Evolutionary conservation across 2,113 vertebrate species (phyloP).

Genomic region (Protomyctophum bolini): DNA sequence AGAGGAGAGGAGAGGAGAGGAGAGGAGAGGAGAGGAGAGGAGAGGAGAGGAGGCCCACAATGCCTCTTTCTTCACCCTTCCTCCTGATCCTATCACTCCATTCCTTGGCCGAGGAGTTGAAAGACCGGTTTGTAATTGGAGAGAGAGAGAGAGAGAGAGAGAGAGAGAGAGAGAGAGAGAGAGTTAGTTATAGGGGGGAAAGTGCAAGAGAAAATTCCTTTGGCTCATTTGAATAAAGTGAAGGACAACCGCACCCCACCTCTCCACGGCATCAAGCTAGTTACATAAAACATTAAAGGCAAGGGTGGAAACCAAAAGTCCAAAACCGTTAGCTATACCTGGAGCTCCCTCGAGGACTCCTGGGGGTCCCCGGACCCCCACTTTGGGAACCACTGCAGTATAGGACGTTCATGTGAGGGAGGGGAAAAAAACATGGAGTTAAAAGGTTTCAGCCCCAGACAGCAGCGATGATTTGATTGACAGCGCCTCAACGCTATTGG

Average conservation of each 20-base stretch:
- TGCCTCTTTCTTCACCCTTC: constrained; percentile 79
- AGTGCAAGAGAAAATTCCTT: constrained; percentile 70
- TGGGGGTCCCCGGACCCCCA: too few species aligned
- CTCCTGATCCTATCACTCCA: constrained; percentile 80
- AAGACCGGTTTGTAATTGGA: constrained; percentile 79
- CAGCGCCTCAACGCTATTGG: constrained; percentile 66
- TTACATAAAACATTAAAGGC: too few species aligned
- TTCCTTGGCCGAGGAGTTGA: constrained; percentile 79
- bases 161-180: constrained; percentile 60
- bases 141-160: constrained; percentile 55
- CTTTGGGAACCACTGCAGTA: constrained; percentile 43
- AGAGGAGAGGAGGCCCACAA: constrained; percentile 67
- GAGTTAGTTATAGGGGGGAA: constrained; percentile 66
- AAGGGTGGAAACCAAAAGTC: too few species aligned
- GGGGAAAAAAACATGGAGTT: not conserved
- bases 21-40: constrained; percentile 11
- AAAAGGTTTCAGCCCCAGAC: not conserved
- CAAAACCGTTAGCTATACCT: too few species aligned
- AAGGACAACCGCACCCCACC: constrained; percentile 67
- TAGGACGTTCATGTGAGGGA: constrained; percentile 22
- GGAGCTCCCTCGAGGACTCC: too few species aligned
- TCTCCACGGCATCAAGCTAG: too few species aligned
- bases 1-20: not conserved
- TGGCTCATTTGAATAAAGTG: constrained; percentile 77
- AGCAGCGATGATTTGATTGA: constrained; percentile 66